These are phyloP conservation scores for Nasonia giraulti DNA, from an alignment of 1,140 invertebrate genomes.

Conservation along the genomic window DNA sequence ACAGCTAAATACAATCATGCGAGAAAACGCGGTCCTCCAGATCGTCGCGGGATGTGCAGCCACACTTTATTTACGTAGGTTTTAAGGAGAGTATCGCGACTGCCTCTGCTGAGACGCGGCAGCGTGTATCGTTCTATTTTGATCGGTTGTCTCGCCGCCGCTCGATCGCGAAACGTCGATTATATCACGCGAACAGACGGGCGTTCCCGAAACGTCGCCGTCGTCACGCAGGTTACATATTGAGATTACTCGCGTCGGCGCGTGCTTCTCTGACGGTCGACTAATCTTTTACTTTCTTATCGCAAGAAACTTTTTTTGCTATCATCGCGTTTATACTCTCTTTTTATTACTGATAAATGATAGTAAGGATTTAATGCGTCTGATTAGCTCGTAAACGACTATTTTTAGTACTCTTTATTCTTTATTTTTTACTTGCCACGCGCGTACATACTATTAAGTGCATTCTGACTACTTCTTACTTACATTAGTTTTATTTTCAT, in stretches of 20 bases:
- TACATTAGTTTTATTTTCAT: not conserved
- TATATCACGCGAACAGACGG: not conserved
- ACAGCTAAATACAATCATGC: slow-evolving; percentile 30
- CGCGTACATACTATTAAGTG: not conserved
- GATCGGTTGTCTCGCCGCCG: not conserved
- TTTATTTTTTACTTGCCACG: not conserved
- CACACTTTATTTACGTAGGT: slow-evolving; percentile 8
- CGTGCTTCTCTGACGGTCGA: slow-evolving; percentile 45
- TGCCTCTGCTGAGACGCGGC: not conserved
- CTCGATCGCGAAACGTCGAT: not conserved
- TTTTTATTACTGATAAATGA: not conserved
- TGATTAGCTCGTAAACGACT: not conserved
- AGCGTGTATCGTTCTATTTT: slow-evolving; percentile 8
- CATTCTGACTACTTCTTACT: not conserved
- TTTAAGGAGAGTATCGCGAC: not conserved
- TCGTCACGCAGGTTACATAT: slow-evolving; percentile 65
- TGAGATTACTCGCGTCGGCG: slow-evolving; percentile 65
- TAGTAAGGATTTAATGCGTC: not conserved
- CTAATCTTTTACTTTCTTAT: slow-evolving; percentile 53
- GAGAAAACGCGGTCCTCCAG: slow-evolving; percentile 3
- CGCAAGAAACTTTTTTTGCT: not conserved
- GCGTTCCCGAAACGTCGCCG: slow-evolving; percentile 43
- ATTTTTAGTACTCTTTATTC: not conserved
- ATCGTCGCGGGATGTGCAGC: slow-evolving; percentile 6
- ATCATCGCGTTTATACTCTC: not conserved